A percentile compares a stretch with the other conserved stretches of the same genome.
Conservation (phyloP, 2,797 vertebrate genomes). For the Eulemur rubriventer region DNA sequence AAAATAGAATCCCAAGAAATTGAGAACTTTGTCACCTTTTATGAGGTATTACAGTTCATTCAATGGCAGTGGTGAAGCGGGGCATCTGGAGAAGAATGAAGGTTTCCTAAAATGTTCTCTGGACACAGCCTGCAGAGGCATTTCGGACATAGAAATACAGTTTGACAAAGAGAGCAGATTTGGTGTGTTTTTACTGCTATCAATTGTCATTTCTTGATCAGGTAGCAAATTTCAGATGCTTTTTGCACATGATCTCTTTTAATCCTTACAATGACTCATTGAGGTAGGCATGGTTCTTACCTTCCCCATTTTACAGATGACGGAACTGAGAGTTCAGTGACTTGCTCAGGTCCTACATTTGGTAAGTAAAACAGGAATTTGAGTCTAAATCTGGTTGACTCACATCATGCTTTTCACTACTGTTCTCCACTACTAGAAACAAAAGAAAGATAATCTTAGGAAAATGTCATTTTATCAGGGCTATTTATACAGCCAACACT, state of each 20-base stretch:
- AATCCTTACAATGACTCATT: not conserved
- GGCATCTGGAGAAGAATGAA: not conserved
- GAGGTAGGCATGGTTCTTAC: not conserved
- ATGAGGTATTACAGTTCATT: not conserved
- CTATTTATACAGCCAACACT: not conserved
- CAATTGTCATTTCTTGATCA: not conserved
- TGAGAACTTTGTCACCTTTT: not conserved
- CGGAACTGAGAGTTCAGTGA: not conserved
- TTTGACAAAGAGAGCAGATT: not conserved
- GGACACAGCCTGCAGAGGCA: not conserved
- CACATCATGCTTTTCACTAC: not conserved
- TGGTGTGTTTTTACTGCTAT: not conserved
- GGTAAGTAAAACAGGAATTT: not conserved
- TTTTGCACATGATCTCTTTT: not conserved
- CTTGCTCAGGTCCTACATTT: not conserved
- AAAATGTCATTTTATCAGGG: constrained; percentile 24
- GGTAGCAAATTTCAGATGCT: not conserved
- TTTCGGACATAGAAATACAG: not conserved
- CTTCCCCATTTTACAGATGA: not conserved
- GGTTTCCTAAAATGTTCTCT: not conserved
- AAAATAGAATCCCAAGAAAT: not conserved
- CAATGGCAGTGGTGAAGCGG: not conserved
- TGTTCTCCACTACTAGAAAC: not conserved
- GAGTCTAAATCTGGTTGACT: not conserved
- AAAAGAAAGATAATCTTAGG: not conserved